Base-by-base conservation (phyloP, 2,797 vertebrate genomes). In the Staurois parvus region DNA sequence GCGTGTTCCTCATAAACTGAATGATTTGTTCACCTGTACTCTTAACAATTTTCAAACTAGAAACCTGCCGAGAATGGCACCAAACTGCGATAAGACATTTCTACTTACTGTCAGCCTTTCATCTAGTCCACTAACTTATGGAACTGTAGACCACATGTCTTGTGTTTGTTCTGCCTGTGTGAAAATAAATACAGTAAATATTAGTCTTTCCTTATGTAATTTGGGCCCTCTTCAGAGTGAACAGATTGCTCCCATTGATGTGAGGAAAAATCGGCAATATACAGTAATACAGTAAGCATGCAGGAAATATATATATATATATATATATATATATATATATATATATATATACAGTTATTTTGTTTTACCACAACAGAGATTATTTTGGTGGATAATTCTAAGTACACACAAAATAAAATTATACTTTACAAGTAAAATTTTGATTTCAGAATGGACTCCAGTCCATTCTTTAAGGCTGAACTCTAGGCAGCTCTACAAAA, bases 31-130 rank as follows among this genome's bases (percentile, higher is more conserved):
- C 84, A 85, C 73, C 72, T 84, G 76, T 79, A 84, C 21, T 30
- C 37, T 86, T 86, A 70, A 56, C 64, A 37, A 24, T 59, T 76
- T 77, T 82, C 26, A 76, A 86, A 86, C 34, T n/a, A 62, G 66
- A 72, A 72, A 77, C 52, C 79, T 56, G n/a, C 52, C 72, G 79
- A 72, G 84, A 86, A 76, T 86, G 66, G 79, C 79, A 86, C 72
- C 84, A 86, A 86, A 86, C 79, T 86, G 84, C 70, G 79, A 86
- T 73, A 45, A 76, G 79, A 48, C 72, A 64, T 81, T 76, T 81
- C 76, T 74, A 79, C 76, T 69, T 30, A 26, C 45, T 28, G 67
- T 82, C 68, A 72, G 34, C 79, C 84, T 86, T 86, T 86, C 73
- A 86, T 86, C 84, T 81, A 48, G 30, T 29, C 73, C 77, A 30